Evolutionary conservation across 2,888 invertebrate species (phyloP).

Genomic region (Agapetus fuscipes): DNA sequence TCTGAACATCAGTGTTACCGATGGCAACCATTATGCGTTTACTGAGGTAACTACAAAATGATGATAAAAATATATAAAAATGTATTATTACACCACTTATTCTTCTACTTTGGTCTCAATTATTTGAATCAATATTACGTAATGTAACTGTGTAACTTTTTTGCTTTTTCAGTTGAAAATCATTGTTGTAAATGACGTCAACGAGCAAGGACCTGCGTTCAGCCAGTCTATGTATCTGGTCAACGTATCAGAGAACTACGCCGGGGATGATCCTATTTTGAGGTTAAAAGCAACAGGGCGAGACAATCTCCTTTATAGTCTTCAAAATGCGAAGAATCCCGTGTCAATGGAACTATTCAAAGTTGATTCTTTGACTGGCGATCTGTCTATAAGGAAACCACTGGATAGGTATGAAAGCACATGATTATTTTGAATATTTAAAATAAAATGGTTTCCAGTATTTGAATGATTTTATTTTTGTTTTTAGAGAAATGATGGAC

Average conservation of each 20-base stretch:
- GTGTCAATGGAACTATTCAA: constrained; percentile 67
- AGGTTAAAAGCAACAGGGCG: constrained; percentile 59
- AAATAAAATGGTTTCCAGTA: too few relatives aligned
- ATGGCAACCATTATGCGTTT: constrained; percentile 59
- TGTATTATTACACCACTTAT: too few relatives aligned
- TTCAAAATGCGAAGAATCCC: constrained; percentile 69
- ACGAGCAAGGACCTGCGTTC: constrained; percentile 82
- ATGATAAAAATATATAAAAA: too few relatives aligned
- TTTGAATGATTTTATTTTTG: constrained; percentile 5
- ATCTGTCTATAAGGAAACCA: constrained; percentile 58
- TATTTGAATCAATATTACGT: too few relatives aligned
- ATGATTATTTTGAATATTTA: background rate
- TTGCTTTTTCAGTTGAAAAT: constrained; percentile 57
- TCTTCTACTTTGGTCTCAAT: too few relatives aligned
- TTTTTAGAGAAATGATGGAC: constrained; percentile 58
- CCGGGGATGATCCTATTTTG: constrained; percentile 57
- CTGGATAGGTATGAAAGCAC: constrained; percentile 53
- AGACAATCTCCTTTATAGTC: constrained; percentile 70
- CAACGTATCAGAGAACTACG: constrained; percentile 70
- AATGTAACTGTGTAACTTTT: too few relatives aligned
- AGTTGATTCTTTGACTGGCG: constrained; percentile 73
- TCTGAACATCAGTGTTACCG: constrained; percentile 74
- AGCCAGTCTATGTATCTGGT: constrained; percentile 59
- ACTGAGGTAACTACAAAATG: constrained; percentile 48
- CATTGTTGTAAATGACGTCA: constrained; percentile 70